Evolutionary conservation across 2,113 vertebrate genomes (phyloP), one percentile per base, ranked within the genome.

Genomic region (Trachemys scripta): DNA sequence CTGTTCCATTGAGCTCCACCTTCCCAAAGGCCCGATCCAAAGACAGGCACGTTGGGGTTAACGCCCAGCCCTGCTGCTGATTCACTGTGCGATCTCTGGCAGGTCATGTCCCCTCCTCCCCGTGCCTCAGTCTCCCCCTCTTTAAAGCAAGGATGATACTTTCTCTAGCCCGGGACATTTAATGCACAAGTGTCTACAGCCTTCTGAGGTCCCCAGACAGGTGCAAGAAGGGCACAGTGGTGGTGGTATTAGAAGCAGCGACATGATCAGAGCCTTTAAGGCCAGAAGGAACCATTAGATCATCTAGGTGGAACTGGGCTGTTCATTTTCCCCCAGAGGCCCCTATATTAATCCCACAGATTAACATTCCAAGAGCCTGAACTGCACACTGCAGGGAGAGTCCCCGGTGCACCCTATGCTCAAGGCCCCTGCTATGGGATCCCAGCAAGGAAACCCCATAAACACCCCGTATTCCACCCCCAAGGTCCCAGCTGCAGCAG

Each of bases 1-100:
- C 27, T 25, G 80, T 5, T 4, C 4, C 25, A 0, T 1, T 0
- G 2, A 22, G n/a, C 20, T 14, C 42, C 47, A n/a, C 10, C 81
- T 4, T 3, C 6, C 53, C 19, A 42, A 54, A 35, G 51, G 16
- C 45, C 38, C 12, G 53, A 27, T 20, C n/a, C n/a, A 12, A 45
- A n/a, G 27, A 20, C 54, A 19, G 1, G 2, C 57, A 31, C 10
- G 7, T 2, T 9, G 54, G 38, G 62, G 24, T 9, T 16, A 38
- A 22, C 47, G 5, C 14, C 42, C 82, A 62, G 38, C 25, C 45
- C 31, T 13, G 6, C 25, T 24, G 8, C n/a, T n/a, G 50, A n/a
- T 16, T 10, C 50, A n/a, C 29, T 2, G 49, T n/a, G 31, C 35
- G 9, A 69, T 24, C 45, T 19, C 31, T 13, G 10, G 56, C 10